Evolutionary conservation across 2,113 vertebrate genomes (phyloP).

Genomic region (Pelecanus crispus): DNA sequence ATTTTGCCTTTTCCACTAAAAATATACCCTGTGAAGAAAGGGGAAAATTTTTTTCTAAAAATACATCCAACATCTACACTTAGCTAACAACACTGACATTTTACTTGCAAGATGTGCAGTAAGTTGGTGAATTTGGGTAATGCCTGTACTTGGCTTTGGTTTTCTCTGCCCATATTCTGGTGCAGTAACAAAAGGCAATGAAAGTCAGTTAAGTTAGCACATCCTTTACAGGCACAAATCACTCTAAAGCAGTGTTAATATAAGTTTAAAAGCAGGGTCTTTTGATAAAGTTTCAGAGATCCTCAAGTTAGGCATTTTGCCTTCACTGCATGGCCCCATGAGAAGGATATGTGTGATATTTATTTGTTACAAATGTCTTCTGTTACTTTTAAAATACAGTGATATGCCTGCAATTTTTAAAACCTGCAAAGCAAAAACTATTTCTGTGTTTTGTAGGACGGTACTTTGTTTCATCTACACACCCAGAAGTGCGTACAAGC

Average conservation of each 20-base stretch:
- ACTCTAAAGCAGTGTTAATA: neutral
- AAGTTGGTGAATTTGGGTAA: neutral
- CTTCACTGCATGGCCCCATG: neutral
- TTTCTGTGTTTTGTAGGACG: conserved; percentile 77
- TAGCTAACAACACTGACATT: neutral
- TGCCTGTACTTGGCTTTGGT: neutral
- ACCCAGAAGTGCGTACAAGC: conserved; percentile 89
- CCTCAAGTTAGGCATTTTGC: neutral
- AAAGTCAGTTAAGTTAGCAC: neutral
- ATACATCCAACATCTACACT: neutral
- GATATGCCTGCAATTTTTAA: neutral
- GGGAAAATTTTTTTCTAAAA: neutral
- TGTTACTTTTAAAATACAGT: neutral
- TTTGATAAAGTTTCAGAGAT: neutral
- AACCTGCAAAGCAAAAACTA: neutral
- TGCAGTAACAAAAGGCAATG: neutral
- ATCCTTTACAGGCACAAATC: neutral
- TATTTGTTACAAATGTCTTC: neutral
- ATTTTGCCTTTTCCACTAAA: neutral
- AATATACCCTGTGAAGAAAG: neutral
- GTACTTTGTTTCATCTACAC: conserved; percentile 78
- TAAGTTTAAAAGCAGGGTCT: neutral
- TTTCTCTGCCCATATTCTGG: neutral
- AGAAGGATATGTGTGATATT: neutral
- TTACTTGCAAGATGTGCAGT: neutral